Evolutionary conservation across 2,113 vertebrate species (phyloP), one percentile per base, ranked within the genome.

Genomic region (Neogale vison): DNA sequence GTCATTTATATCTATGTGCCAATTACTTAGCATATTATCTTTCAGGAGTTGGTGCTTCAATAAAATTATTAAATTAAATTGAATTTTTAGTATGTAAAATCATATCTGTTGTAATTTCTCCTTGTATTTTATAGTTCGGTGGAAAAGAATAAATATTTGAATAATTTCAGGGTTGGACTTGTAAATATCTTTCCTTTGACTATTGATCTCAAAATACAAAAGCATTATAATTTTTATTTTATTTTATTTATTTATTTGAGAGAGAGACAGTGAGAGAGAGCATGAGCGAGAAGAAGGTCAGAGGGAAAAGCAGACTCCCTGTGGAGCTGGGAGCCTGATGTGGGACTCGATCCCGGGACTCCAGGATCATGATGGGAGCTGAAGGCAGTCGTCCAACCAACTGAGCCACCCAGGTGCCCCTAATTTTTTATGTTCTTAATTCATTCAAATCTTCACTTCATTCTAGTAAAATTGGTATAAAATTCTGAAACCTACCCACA

Each of bases 401-500:
- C 42, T 42, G 42, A 42, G 42, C 42, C 6, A 42, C 42, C 42
- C 42, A 42, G 42, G 42, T 5, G 6, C 42, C 42, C 4, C 42
- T 26, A 67, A n/a, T 52, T 82, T n/a, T 84, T 80, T 72, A 80
- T 3, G 74, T 24, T 93, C 18, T 93, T 67, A 92, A 39, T 26
- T 96, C 23, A 81, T 24, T 93, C 57, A 92, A 55, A 2, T 57
- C 6, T 90, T 90, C 52, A 82, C 15, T 72, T 95, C n/a, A 72
- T 61, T 96, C 55, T 67, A 85, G 20, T 85, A 47, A 17, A 96
- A 76, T n/a, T 95, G 7, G 9, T 57, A 55, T 95, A 63, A 88
- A 94, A 67, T 95, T 94, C 95, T 91, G 59, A 96, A 94, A 50
- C 0, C 12, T 87, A 34, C 39, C 74, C 9, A 94, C 72, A 83